These are phyloP conservation scores for Arremon brunneinucha DNA, from an alignment of 2,797 vertebrate genomes.

Conservation along the genomic window DNA sequence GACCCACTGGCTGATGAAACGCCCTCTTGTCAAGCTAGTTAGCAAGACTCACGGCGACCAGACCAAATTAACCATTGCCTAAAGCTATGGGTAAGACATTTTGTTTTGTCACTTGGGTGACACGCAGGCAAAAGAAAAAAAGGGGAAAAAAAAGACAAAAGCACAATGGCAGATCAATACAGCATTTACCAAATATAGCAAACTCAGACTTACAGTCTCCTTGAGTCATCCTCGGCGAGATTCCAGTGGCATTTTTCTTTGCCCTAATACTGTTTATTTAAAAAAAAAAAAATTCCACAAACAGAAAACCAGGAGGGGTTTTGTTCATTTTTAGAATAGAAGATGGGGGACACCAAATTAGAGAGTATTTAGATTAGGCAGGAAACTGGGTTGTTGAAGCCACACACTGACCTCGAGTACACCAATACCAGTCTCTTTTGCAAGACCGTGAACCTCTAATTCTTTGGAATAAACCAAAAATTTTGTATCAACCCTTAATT, in stretches of 20 bases:
- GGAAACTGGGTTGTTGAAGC: background rate
- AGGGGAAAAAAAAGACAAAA: accelerated
- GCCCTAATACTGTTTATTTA: background rate
- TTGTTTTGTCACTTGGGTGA: background rate
- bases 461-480: background rate
- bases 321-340: background rate
- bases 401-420: accelerated
- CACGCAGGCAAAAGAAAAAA: background rate
- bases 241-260: background rate
- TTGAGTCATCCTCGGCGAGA: background rate
- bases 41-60: background rate
- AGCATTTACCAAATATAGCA: background rate
- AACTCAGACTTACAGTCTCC: background rate
- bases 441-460: background rate
- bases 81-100: background rate
- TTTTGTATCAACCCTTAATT: background rate
- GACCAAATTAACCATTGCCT: background rate
- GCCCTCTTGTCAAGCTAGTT: background rate
- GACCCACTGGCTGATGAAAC: background rate
- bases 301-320: background rate
- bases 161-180: background rate
- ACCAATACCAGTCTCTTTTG: background rate
- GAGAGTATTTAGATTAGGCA: background rate
- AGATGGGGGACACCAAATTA: background rate
- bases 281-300: background rate